These are phyloP conservation scores for Caiman crocodilus DNA, from an alignment of 2,797 vertebrate genomes.

Conservation along the genomic window DNA sequence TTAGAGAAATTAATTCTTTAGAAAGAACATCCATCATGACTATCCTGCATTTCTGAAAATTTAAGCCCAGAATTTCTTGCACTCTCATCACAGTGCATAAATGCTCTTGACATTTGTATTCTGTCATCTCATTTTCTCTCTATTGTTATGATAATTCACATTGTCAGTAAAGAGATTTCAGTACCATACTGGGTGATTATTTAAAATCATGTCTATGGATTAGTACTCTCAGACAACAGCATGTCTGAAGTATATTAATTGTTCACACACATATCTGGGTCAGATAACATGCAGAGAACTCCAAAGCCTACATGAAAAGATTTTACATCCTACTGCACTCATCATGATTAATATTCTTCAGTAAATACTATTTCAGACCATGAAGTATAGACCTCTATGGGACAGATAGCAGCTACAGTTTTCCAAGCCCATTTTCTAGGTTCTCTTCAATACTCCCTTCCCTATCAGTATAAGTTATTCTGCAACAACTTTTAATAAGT, in stretches of 20 bases:
- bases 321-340: neutral
- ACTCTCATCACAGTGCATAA: neutral
- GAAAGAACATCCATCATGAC: neutral
- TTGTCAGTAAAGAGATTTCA: neutral
- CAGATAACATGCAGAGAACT: neutral
- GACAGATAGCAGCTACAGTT: neutral
- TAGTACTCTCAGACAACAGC: neutral
- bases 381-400: neutral
- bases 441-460: neutral
- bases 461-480: neutral
- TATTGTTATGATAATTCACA: neutral
- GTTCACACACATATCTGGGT: neutral
- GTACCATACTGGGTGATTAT: neutral
- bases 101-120: neutral
- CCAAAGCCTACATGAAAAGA: neutral
- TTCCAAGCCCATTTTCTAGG: neutral
- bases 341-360: neutral
- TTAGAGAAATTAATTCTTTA: neutral
- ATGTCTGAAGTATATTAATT: neutral
- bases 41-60: neutral
- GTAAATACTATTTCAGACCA: neutral
- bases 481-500: neutral
- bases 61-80: neutral
- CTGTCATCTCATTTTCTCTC: neutral
- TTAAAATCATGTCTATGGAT: neutral